These are phyloP conservation scores for Chiroxiphia lanceolata DNA, from an alignment of 2,797 vertebrate genomes.

Conservation along the genomic window DNA sequence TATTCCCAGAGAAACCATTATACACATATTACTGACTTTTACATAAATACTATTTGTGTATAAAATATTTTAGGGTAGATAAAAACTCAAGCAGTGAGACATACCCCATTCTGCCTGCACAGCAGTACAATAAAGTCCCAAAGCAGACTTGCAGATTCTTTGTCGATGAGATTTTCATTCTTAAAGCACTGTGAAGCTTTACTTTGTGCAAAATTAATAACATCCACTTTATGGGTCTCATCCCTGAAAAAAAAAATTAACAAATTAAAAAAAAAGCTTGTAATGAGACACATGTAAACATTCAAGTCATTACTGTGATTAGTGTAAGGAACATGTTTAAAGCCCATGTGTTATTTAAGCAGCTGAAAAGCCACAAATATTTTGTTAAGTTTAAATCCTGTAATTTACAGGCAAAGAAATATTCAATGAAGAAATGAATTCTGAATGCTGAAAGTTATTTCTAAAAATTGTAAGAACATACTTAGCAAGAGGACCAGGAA, in stretches of 20 bases:
- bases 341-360: neutral
- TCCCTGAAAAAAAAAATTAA: constrained; percentile 75
- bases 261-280: neutral
- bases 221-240: constrained; percentile 98
- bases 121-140: constrained; percentile 95
- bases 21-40: neutral
- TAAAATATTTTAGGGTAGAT: neutral
- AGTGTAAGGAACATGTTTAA: neutral
- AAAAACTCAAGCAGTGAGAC: constrained; percentile 13
- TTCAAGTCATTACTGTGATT: neutral
- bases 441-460: neutral
- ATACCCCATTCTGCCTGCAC: constrained; percentile 96
- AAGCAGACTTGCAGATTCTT: constrained; percentile 91
- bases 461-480: constrained; percentile 66
- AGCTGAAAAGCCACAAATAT: neutral
- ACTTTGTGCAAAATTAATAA: constrained; percentile 96
- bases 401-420: neutral
- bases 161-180: constrained; percentile 87
- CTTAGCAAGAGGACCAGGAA: constrained; percentile 95
- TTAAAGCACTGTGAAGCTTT: constrained; percentile 88
- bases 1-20: neutral
- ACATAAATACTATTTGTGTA: neutral
- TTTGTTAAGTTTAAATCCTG: neutral
- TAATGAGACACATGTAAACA: neutral
- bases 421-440: neutral